phyloP scores from a whole-genome alignment of 2,113 vertebrate genomes.

The Orcinus orca region DNA sequence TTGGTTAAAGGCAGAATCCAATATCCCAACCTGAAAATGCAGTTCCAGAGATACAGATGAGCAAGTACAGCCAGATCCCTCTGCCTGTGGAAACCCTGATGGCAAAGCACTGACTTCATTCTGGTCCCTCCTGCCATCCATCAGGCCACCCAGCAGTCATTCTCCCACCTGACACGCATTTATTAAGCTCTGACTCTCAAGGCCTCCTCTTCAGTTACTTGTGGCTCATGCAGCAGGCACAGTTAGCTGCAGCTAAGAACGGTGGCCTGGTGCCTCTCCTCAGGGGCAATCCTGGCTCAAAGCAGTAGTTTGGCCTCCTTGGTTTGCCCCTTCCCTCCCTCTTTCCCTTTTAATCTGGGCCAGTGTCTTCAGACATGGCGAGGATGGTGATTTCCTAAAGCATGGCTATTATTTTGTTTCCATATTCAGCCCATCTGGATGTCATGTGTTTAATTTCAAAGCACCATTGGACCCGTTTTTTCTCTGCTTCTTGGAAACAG shows the following conservation, averaged over 20 bases:
- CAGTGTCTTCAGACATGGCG: slow-evolving; percentile 57
- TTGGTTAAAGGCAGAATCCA: background rate
- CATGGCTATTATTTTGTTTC: slow-evolving; percentile 79
- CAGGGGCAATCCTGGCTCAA: slow-evolving; percentile 48
- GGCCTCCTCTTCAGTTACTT: slow-evolving; percentile 26
- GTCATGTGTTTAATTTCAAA: slow-evolving; percentile 64
- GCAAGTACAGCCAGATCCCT: background rate
- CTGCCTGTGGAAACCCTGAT: background rate
- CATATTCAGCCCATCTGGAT: slow-evolving; percentile 74
- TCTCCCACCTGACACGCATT: background rate
- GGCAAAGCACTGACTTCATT: background rate
- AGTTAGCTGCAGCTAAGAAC: background rate
- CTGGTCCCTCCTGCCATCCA: background rate
- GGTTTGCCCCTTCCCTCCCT: slow-evolving; percentile 63
- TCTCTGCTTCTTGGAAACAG: slow-evolving; percentile 64
- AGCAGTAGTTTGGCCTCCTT: background rate
- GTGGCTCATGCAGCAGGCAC: slow-evolving; percentile 12
- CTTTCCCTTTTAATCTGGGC: slow-evolving; percentile 65
- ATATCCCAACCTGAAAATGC: background rate
- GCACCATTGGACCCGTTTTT: slow-evolving; percentile 47
- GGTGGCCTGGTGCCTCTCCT: slow-evolving; percentile 59
- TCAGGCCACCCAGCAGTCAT: background rate
- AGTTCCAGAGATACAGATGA: background rate
- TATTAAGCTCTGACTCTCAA: background rate
- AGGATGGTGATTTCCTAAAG: slow-evolving; percentile 68